Evolutionary conservation across 2,113 vertebrate species (phyloP).

Genomic region (Typhlomys cinereus): DNA sequence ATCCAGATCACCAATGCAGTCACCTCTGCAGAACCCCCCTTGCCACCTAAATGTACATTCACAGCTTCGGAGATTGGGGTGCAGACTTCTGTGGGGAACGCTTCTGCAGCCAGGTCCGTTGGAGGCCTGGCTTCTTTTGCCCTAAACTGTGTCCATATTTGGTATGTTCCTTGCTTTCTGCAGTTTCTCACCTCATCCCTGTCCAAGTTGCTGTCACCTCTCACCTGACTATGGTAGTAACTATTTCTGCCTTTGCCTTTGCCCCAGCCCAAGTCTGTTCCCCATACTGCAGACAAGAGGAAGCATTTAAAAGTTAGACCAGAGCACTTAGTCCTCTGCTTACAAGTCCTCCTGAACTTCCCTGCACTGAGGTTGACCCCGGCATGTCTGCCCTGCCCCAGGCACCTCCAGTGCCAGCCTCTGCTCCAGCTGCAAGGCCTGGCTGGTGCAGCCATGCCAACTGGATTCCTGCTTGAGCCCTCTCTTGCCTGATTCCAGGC

Average conservation of each 20-base stretch:
- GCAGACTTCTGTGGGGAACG: background rate
- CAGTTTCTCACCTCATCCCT: background rate
- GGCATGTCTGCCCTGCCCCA: background rate
- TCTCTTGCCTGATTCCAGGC: background rate
- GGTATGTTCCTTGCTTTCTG: background rate
- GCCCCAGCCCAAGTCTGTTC: background rate
- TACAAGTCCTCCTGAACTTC: background rate
- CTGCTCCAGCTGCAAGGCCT: background rate
- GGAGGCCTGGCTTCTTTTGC: background rate
- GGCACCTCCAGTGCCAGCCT: rapidly evolving
- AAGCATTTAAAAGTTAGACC: background rate
- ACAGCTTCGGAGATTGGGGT: background rate
- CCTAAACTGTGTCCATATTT: background rate
- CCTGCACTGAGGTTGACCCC: rapidly evolving
- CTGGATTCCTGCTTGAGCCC: background rate
- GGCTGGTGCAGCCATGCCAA: background rate
- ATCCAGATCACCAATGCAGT: background rate
- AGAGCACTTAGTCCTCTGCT: background rate
- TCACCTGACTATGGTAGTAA: background rate
- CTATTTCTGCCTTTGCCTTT: background rate
- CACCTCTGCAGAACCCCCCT: background rate
- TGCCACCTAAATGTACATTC: background rate
- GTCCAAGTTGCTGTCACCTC: background rate
- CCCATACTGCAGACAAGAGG: background rate
- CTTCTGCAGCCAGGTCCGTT: background rate